Conservation (phyloP, 2,113 vertebrate species). For the Puntigrus tetrazona region DNA sequence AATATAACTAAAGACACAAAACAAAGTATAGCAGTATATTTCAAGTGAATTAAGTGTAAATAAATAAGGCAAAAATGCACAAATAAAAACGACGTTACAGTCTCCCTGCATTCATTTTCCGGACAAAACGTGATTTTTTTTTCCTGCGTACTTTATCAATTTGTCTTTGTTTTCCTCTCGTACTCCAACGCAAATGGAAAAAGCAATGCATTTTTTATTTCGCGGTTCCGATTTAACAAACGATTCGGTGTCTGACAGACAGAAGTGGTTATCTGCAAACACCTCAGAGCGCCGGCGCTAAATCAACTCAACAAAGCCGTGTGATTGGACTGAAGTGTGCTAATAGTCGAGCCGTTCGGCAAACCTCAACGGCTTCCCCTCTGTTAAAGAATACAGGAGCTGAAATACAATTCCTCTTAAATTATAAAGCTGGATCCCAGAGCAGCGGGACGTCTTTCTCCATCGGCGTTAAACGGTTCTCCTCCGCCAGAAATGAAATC, state of each 20-base stretch:
- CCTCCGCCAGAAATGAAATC: conserved; percentile 68
- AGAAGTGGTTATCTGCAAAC: background rate
- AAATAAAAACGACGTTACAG: background rate
- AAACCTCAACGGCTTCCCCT: background rate
- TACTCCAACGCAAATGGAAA: background rate
- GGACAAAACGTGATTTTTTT: background rate
- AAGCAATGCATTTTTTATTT: background rate
- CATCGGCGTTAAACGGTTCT: conserved; percentile 64
- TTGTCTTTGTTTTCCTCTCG: background rate
- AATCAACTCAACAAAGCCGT: background rate
- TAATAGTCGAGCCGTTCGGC: background rate
- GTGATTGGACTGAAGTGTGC: conserved; percentile 13
- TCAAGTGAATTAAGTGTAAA: too few species aligned
- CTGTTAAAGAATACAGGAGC: conserved; percentile 5
- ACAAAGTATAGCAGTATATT: too few species aligned
- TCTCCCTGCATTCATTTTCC: background rate
- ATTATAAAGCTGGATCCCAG: conserved; percentile 50
- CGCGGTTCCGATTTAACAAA: background rate
- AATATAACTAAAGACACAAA: too few species aligned
- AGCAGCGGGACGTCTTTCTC: conserved; percentile 53
- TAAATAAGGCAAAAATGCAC: background rate
- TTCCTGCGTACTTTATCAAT: conserved; percentile 16
- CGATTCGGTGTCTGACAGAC: background rate
- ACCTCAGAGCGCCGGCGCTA: background rate
- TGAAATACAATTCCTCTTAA: conserved; percentile 41